Base-by-base conservation (phyloP, 2,888 invertebrate species). In the Lysandra bellargus region DNA sequence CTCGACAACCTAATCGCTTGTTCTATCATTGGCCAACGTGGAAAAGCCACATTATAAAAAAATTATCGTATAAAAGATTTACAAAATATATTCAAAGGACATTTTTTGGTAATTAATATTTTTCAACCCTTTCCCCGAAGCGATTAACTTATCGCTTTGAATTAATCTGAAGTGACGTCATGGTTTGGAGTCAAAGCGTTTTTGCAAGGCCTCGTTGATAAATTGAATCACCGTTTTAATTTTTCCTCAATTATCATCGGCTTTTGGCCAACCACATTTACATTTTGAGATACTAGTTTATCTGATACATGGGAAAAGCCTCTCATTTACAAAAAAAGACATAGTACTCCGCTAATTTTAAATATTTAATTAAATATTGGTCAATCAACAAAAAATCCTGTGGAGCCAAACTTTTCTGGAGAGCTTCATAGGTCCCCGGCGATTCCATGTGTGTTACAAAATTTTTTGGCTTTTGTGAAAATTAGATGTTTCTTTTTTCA, bases 121-220 rank as follows among this genome's bases (percentile, higher is more conserved):
- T 64, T 64, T 64, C 7, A 30, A 23, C 7, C 64, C 23, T 64
- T 64, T 30, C 30, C 9, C 64, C 9, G 3, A 64, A 30, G 30
- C 64, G 9, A 23, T 64, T 64, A 30, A 30, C 64, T 64, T 57
- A 17, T 64, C 64, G 64, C 64, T 64, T 64, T 64, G 64, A 64
- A 23, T 23, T 64, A 23, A 30, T 64, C 12, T 30, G 64, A 64
- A 23, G 61, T 23, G 64, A 64, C 7, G 23, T 61, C 57, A 61
- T 2, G n/a, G 6, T 61, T 61, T 23, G n/a, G 2, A 60, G 6
- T 60, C 64, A 30, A 64, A 64, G 64, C 64, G 64, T 9, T 64
- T 23, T 23, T 23, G 9, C 30, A 30, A 64, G 9, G 64, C 9
- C 2, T 23, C 30, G 30, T 64, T 64, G 30, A 64, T 64, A 64